Base-by-base conservation (phyloP, 2,888 invertebrate species). In the Hermaeophaga mercurialis region DNA sequence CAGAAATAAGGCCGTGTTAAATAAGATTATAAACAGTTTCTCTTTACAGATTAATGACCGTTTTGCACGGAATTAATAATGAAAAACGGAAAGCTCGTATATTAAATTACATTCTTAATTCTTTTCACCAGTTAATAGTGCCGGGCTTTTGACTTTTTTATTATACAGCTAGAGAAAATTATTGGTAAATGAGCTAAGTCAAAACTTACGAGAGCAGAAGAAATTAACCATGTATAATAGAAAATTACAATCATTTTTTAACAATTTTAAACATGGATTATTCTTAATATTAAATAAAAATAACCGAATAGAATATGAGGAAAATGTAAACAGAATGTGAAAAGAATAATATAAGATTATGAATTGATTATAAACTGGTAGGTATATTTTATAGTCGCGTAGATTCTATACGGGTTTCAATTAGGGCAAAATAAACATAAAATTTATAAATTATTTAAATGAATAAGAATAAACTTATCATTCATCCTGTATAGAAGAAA, bases 61-160 rank as follows among this genome's bases (percentile, higher is more conserved):
- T 41, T 48, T 54, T 44, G 52, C 57, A 53, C 57, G 48, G 38
- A 57, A 53, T 57, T 57, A 54, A 54, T 58, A 58, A 58, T 33
- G 54, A 49, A 49, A 57, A 54, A 49, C 54, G 58, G 49, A 45
- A 52, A 49, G 38, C 33, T 45, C 54, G 53, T 43, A n/a, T n/a
- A 57, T 57, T 48, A 53, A 57, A 57, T 57, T 58, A 54, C 45
- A 49, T 39, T 49, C 54, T 39, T 49, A 58, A 58, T 54, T 58
- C 58, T 36, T 53, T 46, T 54, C 49, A 49, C 48, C 45, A 54
- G 54, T 53, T 58, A 49, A 48, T 49, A 54, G 39, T 53, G 43
- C 38, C 41, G 36, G 39, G 44, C 34, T 53, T 53, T 44, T 48
- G 41, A 46, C 47, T 52, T 56, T 53, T 52, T 56, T 52, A 56